phyloP scores from a whole-genome alignment of 2,797 vertebrate genomes.

The Melanogrammus aeglefinus region DNA sequence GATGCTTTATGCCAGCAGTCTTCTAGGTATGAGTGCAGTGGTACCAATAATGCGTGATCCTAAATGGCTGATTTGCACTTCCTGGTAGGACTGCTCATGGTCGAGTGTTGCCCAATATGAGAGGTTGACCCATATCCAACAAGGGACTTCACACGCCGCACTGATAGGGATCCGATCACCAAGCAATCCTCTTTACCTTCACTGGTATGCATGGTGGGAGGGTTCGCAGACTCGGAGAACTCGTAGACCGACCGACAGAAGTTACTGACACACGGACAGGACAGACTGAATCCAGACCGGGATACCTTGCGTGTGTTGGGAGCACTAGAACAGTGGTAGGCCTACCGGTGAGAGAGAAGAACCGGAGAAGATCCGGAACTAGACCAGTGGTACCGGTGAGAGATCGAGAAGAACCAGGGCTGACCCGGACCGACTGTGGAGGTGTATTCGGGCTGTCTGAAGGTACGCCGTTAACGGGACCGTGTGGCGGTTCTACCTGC shows the following conservation, averaged over 20 bases:
- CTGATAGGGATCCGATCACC: background rate
- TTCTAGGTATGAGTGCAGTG: background rate
- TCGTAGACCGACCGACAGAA: slow-evolving; percentile 20
- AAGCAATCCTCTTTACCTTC: background rate
- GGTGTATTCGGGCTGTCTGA: slow-evolving; percentile 23
- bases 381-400: background rate
- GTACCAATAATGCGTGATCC: background rate
- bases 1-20: background rate
- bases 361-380: background rate
- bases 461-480: slow-evolving; percentile 41
- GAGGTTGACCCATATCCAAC: background rate
- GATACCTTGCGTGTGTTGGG: background rate
- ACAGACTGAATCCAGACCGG: background rate
- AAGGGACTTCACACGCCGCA: background rate
- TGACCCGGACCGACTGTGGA: background rate
- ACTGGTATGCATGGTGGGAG: slow-evolving; percentile 45
- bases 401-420: background rate
- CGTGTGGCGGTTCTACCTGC: background rate
- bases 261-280: slow-evolving; percentile 22
- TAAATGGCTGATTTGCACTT: slow-evolving; percentile 58
- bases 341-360: background rate
- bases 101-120: slow-evolving; percentile 34
- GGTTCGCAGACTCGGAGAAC: slow-evolving; percentile 36
- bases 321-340: background rate
- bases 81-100: slow-evolving; percentile 53